Evolutionary conservation across 2,797 vertebrate species (phyloP), one percentile per base, ranked within the genome.

Genomic region (Sebastes hubbsi): DNA sequence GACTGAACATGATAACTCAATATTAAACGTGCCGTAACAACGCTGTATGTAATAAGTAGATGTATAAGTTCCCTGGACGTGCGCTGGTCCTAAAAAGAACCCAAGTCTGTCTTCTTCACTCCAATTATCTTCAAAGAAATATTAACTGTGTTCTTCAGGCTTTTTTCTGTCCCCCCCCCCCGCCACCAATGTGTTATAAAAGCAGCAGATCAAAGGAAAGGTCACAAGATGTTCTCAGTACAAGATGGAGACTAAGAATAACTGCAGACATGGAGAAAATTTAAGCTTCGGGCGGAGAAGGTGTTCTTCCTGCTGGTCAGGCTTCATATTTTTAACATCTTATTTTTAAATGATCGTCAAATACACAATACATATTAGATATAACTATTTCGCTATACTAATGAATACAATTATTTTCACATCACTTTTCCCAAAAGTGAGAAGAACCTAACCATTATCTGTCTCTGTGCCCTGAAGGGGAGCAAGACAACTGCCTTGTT

Each of bases 181-280:
- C 58, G 62, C 63, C 63, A 67, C 61, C 25, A 60, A 36, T 68
- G 59, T 14, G 9, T 77, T 52, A 24, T 52, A 66, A 65, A 69
- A 69, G 69, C 8, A 70, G 56, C 25, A 82, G 73, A 81, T 83
- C 20, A 85, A 84, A 84, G 75, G 24, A 90, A 80, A 86, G 81
- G 81, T 84, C 75, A 89, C 27, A 29, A 25, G 58, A 68, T 38
- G 36, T 46, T 72, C 36, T 54, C 34, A 72, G 62, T 34, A 65
- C 64, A 34, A 60, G 54, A 78, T 24, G 16, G 61, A 46, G 72
- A 16, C 60, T 76, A 71, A 72, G 59, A 89, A 80, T 80, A 82
- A 68, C 68, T 20, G 16, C n/a, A 60, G 61, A 55, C 3, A 42
- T 64, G 58, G 36, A 52, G 30, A 38, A 66, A 58, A 58, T 65